Conservation (phyloP, 1,140 invertebrate species). For the Drosophila mayri region DNA sequence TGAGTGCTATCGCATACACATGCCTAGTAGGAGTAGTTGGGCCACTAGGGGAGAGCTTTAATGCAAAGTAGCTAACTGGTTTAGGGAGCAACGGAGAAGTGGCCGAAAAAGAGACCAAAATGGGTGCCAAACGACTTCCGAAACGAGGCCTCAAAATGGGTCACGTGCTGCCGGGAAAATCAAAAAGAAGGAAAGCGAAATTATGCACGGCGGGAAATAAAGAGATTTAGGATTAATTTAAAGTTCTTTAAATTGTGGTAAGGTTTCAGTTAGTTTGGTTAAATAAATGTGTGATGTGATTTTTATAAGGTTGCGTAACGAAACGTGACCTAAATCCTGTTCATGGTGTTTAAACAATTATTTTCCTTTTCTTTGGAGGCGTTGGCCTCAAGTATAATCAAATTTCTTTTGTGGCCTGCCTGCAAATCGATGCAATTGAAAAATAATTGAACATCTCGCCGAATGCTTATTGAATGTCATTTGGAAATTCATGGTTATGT, state of each 20-base stretch:
- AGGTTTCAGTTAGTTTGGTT: background rate
- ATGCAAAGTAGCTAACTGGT: conserved; percentile 58
- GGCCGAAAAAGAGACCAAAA: conserved; percentile 21
- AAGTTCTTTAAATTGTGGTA: background rate
- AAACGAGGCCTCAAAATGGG: conserved; percentile 31
- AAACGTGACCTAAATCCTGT: too few relatives aligned
- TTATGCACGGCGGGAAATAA: conserved; percentile 12
- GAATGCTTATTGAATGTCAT: conserved; percentile 60
- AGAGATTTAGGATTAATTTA: background rate
- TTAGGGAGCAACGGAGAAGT: conserved; percentile 22
- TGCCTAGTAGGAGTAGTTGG: conserved; percentile 19
- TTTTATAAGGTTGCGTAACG: background rate
- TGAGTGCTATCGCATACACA: conserved; percentile 24
- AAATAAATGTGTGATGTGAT: background rate
- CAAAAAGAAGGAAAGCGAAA: conserved; percentile 12
- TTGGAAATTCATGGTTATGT: conserved; percentile 40
- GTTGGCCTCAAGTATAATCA: conserved; percentile 28
- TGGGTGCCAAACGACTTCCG: conserved; percentile 54
- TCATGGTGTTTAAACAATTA: background rate
- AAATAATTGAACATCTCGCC: conserved; percentile 62
- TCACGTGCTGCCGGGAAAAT: conserved; percentile 52
- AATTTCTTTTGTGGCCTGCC: conserved; percentile 33
- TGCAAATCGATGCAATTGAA: conserved; percentile 61
- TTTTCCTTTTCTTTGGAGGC: conserved; percentile 14
- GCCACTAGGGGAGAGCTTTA: conserved; percentile 28